phyloP scores from a whole-genome alignment of 2,888 invertebrate genomes.

The Pristionchus japonicus region DNA sequence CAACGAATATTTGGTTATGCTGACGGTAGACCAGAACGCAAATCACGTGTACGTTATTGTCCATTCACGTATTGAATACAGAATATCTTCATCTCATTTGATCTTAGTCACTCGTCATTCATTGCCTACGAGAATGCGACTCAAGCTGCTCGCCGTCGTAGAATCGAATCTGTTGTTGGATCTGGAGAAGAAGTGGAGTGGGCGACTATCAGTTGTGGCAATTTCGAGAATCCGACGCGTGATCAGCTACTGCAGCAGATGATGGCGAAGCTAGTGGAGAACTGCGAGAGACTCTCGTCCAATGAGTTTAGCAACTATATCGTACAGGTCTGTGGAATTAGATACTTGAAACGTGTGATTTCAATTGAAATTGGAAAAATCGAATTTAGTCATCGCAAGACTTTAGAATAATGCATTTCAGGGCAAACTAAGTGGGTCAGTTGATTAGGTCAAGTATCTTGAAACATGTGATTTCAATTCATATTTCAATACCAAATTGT shows the following conservation, averaged over 20 bases:
- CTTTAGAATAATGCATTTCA: too few relatives aligned
- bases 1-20: constrained; percentile 53
- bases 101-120: constrained; percentile 39
- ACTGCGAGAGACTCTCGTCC: constrained; percentile 56
- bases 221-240: constrained; percentile 9
- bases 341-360: too few relatives aligned
- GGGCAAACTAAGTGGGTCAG: too few relatives aligned
- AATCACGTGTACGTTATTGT: constrained; percentile 64
- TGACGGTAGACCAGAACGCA: constrained; percentile 67
- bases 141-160: not conserved
- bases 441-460: too few relatives aligned
- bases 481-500: too few relatives aligned
- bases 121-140: constrained; percentile 3
- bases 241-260: constrained; percentile 49
- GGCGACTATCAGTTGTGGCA: not conserved
- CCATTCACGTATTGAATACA: constrained; percentile 52
- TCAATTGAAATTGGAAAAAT: too few relatives aligned
- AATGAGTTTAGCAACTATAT: constrained; percentile 73
- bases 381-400: too few relatives aligned
- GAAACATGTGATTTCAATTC: too few relatives aligned
- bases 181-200: not conserved
- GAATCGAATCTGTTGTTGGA: not conserved
- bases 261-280: constrained; percentile 51
- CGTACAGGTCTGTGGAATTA: too few relatives aligned
- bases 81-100: constrained; percentile 50